Percentiles rank a stretch among this genome's conserved stretches.
These are phyloP conservation scores for Clinocottus analis DNA, from an alignment of 2,113 vertebrate species.

Conservation along the genomic window DNA sequence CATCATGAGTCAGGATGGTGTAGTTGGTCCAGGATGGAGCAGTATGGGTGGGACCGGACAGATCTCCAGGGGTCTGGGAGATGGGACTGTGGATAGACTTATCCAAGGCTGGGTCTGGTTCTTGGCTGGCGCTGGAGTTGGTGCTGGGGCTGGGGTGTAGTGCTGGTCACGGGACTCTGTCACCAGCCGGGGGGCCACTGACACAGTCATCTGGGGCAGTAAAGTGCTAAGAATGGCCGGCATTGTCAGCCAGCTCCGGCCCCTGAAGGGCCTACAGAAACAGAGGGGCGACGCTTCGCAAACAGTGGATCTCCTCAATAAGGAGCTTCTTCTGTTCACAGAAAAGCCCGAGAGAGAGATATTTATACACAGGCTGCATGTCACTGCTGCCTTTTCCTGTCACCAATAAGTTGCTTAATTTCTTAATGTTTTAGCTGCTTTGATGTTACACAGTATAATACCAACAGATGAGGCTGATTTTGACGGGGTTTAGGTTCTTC, in stretches of 20 bases:
- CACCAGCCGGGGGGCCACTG: conserved; percentile 75
- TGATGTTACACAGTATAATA: conserved; percentile 18
- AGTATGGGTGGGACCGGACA: neutral
- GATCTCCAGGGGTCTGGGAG: neutral
- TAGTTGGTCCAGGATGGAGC: neutral
- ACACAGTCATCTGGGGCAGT: conserved; percentile 80
- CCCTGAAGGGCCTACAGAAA: conserved; percentile 76
- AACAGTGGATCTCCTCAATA: conserved; percentile 78
- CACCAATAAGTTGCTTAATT: conserved; percentile 56
- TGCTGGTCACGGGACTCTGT: conserved; percentile 79
- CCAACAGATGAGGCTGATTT: conserved; percentile 1
- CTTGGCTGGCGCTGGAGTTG: conserved; percentile 24
- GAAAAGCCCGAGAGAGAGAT: conserved; percentile 74
- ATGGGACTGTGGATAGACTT: conserved; percentile 13
- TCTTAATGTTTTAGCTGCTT: conserved; percentile 40
- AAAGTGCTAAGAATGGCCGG: conserved; percentile 78
- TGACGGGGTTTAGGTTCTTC: neutral
- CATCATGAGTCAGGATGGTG: neutral
- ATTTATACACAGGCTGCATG: conserved; percentile 74
- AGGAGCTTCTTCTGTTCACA: conserved; percentile 78
- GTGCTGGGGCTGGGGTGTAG: conserved; percentile 64
- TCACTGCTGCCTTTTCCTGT: conserved; percentile 66
- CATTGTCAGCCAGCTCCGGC: conserved; percentile 78
- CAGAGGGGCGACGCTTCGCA: conserved; percentile 77
- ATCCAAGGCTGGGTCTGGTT: conserved; percentile 37